phyloP scores from a whole-genome alignment of 2,113 vertebrate species.

The Excalfactoria chinensis region DNA sequence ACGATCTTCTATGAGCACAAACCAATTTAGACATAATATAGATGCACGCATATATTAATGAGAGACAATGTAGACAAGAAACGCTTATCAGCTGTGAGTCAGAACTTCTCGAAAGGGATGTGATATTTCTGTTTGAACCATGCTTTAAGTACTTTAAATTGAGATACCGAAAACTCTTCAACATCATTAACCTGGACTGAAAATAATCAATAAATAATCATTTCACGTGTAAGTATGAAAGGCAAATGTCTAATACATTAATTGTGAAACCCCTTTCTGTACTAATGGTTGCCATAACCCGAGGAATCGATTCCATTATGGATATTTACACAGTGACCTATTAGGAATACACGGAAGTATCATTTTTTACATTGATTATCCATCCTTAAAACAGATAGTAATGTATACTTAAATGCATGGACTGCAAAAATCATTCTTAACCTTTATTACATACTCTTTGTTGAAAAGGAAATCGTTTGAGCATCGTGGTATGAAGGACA shows the following conservation, averaged over 20 bases:
- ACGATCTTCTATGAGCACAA: neutral
- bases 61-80: neutral
- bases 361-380: conserved; percentile 75
- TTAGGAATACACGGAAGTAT: conserved; percentile 70
- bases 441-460: conserved; percentile 73
- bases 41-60: neutral
- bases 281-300: conserved; percentile 68
- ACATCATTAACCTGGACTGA: conserved; percentile 50
- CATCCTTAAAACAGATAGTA: conserved; percentile 73
- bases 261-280: conserved; percentile 65
- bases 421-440: conserved; percentile 76
- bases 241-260: conserved; percentile 64
- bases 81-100: neutral
- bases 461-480: conserved; percentile 76
- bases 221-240: conserved; percentile 62
- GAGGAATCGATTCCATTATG: conserved; percentile 75
- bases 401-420: conserved; percentile 70
- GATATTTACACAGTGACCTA: conserved; percentile 78
- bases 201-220: conserved; percentile 75
- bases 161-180: conserved; percentile 54
- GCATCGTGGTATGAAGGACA: conserved; percentile 52
- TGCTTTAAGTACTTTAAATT: conserved; percentile 41
- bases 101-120: conserved; percentile 25
- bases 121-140: neutral
- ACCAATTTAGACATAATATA: neutral